phyloP scores from a whole-genome alignment of 35 echinoderm and acorn worm genomes.

The Heliocidaris erythrogramma region DNA sequence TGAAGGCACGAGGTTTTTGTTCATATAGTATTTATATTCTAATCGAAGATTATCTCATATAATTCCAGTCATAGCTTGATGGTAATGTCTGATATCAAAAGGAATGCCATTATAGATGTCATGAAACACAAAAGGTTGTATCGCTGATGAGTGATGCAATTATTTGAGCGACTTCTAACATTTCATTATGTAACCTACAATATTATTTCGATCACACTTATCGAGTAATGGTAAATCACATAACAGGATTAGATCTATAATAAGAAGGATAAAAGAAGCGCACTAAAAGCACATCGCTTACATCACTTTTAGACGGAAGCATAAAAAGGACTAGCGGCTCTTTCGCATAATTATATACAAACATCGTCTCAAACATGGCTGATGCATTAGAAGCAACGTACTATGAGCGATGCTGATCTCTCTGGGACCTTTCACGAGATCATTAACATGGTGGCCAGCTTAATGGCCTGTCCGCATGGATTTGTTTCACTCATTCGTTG shows the following conservation, averaged over 20 bases:
- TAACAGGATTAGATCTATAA: not conserved
- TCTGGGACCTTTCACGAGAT: not conserved
- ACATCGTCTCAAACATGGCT: not conserved
- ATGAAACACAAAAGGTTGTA: too few species aligned
- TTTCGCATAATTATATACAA: constrained; percentile 1
- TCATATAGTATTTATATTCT: too few species aligned
- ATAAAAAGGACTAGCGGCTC: not conserved
- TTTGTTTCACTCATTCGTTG: not conserved
- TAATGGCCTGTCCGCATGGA: not conserved
- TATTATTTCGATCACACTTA: too few species aligned
- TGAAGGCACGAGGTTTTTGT: too few species aligned
- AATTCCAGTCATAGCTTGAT: too few species aligned
- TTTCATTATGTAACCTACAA: too few species aligned
- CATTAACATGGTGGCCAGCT: not conserved
- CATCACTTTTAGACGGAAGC: not conserved
- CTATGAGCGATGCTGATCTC: not conserved
- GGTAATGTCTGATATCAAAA: too few species aligned
- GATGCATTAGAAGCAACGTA: not conserved
- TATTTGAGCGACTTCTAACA: too few species aligned
- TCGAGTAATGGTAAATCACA: not conserved
- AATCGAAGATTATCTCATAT: too few species aligned
- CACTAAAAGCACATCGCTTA: not conserved
- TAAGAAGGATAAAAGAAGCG: not conserved
- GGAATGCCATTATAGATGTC: too few species aligned
- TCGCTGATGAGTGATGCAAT: too few species aligned